phyloP scores from a whole-genome alignment of 2,797 vertebrate genomes.

The Ctenopoma kingsleyae region DNA sequence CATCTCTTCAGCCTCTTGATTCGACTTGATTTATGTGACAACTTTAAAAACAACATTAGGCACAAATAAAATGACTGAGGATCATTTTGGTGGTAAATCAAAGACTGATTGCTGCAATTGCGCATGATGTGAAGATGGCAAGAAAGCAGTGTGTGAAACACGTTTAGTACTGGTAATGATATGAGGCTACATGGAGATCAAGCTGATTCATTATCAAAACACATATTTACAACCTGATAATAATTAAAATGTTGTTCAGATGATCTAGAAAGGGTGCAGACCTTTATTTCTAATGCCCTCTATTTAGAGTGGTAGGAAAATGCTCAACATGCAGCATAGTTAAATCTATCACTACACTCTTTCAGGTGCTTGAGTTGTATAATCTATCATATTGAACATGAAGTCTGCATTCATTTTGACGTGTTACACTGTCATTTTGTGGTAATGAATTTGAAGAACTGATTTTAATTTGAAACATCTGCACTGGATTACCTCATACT shows the following conservation, averaged over 20 bases:
- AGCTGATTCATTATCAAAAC: conserved; percentile 51
- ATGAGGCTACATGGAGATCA: conserved; percentile 22
- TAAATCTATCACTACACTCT: no score
- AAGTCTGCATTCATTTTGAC: conserved; percentile 46
- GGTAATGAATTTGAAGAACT: conserved; percentile 51
- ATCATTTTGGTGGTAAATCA: conserved; percentile 72
- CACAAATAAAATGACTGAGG: conserved; percentile 71
- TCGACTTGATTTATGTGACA: conserved; percentile 76
- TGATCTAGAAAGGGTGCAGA: not conserved
- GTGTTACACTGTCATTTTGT: conserved; percentile 48
- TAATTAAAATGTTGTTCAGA: conserved; percentile 9
- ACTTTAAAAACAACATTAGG: conserved; percentile 76
- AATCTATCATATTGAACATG: conserved; percentile 38
- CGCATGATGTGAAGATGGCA: conserved; percentile 39
- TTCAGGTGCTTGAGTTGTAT: conserved; percentile 12
- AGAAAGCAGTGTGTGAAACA: conserved; percentile 43
- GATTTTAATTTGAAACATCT: conserved; percentile 60
- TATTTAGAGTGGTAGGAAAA: no score
- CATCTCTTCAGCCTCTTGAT: conserved; percentile 67
- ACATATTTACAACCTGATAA: conserved; percentile 32
- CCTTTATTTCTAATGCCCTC: no score
- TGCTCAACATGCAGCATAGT: no score
- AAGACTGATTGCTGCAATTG: conserved; percentile 61
- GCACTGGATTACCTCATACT: conserved; percentile 61
- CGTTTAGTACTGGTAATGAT: conserved; percentile 33